Evolutionary conservation across 2,113 vertebrate genomes (phyloP), one percentile per base, ranked within the genome.

Genomic region (Chloropsis hardwickii): DNA sequence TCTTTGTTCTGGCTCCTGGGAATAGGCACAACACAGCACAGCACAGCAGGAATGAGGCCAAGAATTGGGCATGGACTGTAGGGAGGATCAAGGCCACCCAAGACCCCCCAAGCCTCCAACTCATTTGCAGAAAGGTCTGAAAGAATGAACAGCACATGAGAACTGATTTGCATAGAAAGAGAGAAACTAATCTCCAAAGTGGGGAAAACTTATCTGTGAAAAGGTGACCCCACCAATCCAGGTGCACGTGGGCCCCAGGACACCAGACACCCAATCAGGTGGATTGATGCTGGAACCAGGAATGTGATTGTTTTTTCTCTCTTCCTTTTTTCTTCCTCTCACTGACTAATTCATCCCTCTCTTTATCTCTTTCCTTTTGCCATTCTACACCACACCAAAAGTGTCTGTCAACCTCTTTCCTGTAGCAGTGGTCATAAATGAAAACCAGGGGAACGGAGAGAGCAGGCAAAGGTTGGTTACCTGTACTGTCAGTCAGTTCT

Each of bases 241-340:
- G 11, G 24, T 25, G 18, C 8, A 18, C 0, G 0, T 9, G 31
- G 4, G 27, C 35, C 25, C 5, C 29, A 11, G 37, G 25, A 40
- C 9, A 4, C 15, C 10, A n/a, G 39, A 47, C 28, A 60, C 7
- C 6, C 23, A 54, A 40, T 31, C 9, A 54, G 17, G 21, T 61
- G 31, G 25, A 27, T 57, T 24, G 31, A 20, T 35, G 25, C 42
- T 48, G 47, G 25, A 67, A 24, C 12, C n/a, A 47, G 16, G 14
- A 25, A 20, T 67, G 8, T 31, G 20, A 54, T 23, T 5, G 31
- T 14, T 54, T 25, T 67, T 82, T 31, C 14, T 44, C 21, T 53
- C 24, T 51, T 66, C 10, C 12, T n/a, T 33, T 58, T 44, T 39
- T 25, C 9, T 29, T 9, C 47, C 19, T 67, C 54, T 54, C 29